Conservation (phyloP, 2,888 invertebrate genomes). For the Lacanobia wlatinum region DNA sequence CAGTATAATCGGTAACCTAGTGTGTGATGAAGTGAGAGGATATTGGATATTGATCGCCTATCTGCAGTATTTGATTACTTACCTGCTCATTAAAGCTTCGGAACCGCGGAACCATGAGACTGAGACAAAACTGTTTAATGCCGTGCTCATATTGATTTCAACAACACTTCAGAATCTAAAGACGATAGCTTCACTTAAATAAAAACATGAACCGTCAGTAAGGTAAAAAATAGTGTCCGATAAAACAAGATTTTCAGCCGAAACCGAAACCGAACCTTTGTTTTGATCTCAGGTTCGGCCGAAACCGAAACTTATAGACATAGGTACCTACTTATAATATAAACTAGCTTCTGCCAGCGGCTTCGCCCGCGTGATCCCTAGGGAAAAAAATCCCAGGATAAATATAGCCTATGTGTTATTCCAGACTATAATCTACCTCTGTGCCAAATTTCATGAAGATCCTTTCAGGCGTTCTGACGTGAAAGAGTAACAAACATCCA, state of each 20-base stretch:
- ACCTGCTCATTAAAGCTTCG: constrained; percentile 23
- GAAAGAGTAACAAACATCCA: no score
- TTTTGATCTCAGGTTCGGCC: no score
- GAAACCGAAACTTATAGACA: not conserved
- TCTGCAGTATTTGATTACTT: constrained; percentile 34
- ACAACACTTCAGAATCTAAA: constrained; percentile 4
- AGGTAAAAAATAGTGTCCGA: constrained; percentile 10
- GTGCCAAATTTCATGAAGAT: no score
- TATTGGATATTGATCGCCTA: constrained; percentile 13
- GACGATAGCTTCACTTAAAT: not conserved
- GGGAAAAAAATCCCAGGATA: no score
- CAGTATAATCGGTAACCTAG: not conserved
- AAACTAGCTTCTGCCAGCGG: no score
- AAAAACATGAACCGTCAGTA: not conserved
- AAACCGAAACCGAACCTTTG: no score
- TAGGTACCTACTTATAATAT: not conserved
- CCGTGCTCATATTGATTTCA: constrained; percentile 4
- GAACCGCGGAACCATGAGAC: constrained; percentile 17
- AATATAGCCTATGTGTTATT: no score
- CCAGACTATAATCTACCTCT: no score
- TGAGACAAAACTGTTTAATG: constrained; percentile 20
- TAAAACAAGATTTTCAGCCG: no score
- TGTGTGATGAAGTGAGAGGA: not conserved
- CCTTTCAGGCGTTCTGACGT: no score
- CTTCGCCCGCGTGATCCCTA: no score